Evolutionary conservation across 1,140 invertebrate species (phyloP).

Genomic region (Andricus grossulariae): DNA sequence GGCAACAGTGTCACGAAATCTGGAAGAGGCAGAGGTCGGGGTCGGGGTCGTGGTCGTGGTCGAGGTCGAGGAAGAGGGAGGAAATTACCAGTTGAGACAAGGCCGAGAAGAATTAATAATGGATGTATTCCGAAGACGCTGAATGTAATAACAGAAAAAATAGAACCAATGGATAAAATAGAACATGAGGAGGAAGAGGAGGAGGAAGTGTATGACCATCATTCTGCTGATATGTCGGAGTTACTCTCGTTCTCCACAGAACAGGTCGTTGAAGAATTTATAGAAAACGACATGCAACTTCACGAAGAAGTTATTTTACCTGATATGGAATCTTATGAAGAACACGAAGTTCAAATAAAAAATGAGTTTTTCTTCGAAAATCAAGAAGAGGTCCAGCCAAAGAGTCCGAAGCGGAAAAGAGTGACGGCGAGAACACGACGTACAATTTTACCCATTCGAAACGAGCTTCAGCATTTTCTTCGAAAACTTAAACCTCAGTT

Average conservation of each 20-base stretch:
- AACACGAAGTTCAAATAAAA: constrained; percentile 37
- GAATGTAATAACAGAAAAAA: neutral
- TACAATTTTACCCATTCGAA: constrained; percentile 70
- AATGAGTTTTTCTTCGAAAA: constrained; percentile 15
- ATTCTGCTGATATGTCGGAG: constrained; percentile 29
- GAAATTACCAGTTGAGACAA: constrained; percentile 38
- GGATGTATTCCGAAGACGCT: neutral
- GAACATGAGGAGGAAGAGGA: constrained; percentile 28
- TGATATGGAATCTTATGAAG: constrained; percentile 42
- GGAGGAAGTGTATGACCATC: constrained; percentile 31
- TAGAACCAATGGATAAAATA: neutral
- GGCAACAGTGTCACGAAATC: constrained; percentile 45
- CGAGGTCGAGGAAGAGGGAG: constrained; percentile 40
- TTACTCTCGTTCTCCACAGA: constrained; percentile 39
- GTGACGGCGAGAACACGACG: constrained; percentile 54
- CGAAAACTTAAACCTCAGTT: constrained; percentile 68
- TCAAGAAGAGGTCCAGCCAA: neutral
- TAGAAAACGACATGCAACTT: constrained; percentile 42
- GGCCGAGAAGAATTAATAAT: neutral
- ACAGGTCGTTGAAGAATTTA: constrained; percentile 40
- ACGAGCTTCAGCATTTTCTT: constrained; percentile 65
- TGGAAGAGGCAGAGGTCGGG: constrained; percentile 30
- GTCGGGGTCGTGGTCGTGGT: neutral
- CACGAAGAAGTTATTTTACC: constrained; percentile 43
- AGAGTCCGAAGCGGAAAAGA: neutral